phyloP scores from a whole-genome alignment of 2,888 invertebrate species.

The Torymus aiolomorphi region DNA sequence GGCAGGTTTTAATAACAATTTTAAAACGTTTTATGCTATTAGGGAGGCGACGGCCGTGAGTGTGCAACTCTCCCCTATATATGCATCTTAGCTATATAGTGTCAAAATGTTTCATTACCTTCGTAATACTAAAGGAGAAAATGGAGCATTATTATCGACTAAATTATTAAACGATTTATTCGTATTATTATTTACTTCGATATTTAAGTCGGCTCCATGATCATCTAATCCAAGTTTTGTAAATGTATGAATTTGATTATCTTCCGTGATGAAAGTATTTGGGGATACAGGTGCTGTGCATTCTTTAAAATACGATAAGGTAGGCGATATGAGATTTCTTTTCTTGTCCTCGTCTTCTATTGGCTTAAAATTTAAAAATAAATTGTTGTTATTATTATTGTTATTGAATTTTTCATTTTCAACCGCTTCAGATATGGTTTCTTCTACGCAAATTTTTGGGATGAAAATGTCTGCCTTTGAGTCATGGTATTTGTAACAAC shows the following conservation, averaged over 20 bases:
- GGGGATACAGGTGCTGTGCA: slow-evolving; percentile 63
- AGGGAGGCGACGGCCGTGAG: too few species aligned
- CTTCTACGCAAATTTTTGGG: slow-evolving; percentile 38
- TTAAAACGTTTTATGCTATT: too few species aligned
- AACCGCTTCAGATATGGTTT: not conserved
- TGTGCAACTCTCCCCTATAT: too few species aligned
- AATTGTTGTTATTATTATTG: slow-evolving; percentile 15
- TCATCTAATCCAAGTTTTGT: slow-evolving; percentile 26
- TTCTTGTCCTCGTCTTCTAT: not conserved
- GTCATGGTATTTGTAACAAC: not conserved
- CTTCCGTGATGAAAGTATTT: slow-evolving; percentile 59
- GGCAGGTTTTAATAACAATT: too few species aligned
- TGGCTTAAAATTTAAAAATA: slow-evolving; percentile 26
- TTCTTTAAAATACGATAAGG: slow-evolving; percentile 54
- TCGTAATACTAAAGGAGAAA: slow-evolving; percentile 50
- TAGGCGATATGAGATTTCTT: slow-evolving; percentile 47
- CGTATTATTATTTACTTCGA: not conserved
- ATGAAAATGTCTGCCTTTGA: slow-evolving; percentile 3
- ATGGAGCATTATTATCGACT: slow-evolving; percentile 48
- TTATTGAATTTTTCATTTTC: not conserved
- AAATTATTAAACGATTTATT: not conserved
- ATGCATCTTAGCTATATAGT: too few species aligned
- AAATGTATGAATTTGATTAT: slow-evolving; percentile 22
- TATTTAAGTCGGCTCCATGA: slow-evolving; percentile 13
- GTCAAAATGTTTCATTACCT: slow-evolving; percentile 46